Evolutionary conservation across 1,140 invertebrate genomes (phyloP).

Genomic region (Charaxes varanes): DNA sequence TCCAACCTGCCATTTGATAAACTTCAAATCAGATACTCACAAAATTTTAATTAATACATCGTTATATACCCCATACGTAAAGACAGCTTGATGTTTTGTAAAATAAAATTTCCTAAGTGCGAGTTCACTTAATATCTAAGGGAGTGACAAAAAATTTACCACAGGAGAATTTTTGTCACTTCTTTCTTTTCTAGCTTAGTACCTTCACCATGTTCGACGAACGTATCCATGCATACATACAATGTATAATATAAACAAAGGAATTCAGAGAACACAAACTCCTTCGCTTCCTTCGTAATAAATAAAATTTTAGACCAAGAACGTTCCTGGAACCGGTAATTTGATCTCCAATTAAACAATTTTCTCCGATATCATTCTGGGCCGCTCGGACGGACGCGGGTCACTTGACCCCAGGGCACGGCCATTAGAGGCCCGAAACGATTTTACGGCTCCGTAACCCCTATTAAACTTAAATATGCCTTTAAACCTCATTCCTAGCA

Average conservation of each 20-base stretch:
- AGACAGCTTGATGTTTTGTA: too few species aligned
- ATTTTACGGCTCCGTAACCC: slow-evolving; percentile 50
- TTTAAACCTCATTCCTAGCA: slow-evolving; percentile 42
- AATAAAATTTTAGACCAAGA: slow-evolving; percentile 8
- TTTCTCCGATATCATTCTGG: slow-evolving; percentile 64
- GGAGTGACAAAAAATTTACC: too few species aligned
- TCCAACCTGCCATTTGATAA: too few species aligned
- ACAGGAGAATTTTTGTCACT: too few species aligned
- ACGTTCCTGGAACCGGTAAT: slow-evolving; percentile 36
- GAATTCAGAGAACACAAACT: not conserved
- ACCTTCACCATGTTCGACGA: too few species aligned
- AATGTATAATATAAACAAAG: not conserved
- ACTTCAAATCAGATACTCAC: too few species aligned
- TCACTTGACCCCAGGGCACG: slow-evolving; percentile 61
- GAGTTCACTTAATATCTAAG: too few species aligned
- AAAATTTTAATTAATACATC: too few species aligned
- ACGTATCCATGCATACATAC: not conserved
- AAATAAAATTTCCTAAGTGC: too few species aligned
- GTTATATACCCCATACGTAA: too few species aligned
- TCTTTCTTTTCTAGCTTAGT: too few species aligned
- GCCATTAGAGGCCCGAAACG: slow-evolving; percentile 52
- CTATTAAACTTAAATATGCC: slow-evolving; percentile 69
- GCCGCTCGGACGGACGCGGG: slow-evolving; percentile 38
- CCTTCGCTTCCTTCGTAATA: not conserved
- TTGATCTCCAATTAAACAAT: slow-evolving; percentile 68